Conservation (phyloP, 2,888 invertebrate genomes). For the Metellina segmentata region DNA sequence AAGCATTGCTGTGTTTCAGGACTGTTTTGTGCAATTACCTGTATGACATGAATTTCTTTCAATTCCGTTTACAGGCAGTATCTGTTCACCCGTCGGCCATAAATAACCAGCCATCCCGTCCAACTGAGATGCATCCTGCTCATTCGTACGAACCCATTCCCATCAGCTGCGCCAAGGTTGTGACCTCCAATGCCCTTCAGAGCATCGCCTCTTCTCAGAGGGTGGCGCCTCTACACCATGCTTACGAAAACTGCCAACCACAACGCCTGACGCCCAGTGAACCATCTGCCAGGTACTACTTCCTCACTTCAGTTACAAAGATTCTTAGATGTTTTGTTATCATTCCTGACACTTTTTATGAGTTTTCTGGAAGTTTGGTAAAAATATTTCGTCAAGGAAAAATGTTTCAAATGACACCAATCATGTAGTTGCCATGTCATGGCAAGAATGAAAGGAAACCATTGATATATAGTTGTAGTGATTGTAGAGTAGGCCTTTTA, state of each 20-base stretch:
- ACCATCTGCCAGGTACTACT: background rate
- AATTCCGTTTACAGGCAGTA: background rate
- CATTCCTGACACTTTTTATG: no score
- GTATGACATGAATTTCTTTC: constrained; percentile 42
- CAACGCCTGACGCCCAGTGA: background rate
- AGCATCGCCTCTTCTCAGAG: constrained; percentile 63
- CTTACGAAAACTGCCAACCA: background rate
- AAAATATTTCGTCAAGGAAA: no score
- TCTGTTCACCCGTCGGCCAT: background rate
- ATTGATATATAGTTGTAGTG: no score
- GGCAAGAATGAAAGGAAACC: no score
- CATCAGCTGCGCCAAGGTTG: constrained; percentile 57
- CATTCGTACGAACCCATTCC: constrained; percentile 43
- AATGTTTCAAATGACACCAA: no score
- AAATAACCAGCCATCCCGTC: background rate
- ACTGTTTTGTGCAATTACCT: background rate
- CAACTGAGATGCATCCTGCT: background rate
- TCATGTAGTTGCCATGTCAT: no score
- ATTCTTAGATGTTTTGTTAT: no score
- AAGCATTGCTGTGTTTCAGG: no score
- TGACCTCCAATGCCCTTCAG: constrained; percentile 61
- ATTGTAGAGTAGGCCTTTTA: no score
- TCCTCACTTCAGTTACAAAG: background rate
- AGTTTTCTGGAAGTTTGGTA: no score
- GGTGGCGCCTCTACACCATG: background rate